These are phyloP conservation scores for Eubasilissa regina DNA, from an alignment of 1,140 invertebrate genomes.

Conservation along the genomic window DNA sequence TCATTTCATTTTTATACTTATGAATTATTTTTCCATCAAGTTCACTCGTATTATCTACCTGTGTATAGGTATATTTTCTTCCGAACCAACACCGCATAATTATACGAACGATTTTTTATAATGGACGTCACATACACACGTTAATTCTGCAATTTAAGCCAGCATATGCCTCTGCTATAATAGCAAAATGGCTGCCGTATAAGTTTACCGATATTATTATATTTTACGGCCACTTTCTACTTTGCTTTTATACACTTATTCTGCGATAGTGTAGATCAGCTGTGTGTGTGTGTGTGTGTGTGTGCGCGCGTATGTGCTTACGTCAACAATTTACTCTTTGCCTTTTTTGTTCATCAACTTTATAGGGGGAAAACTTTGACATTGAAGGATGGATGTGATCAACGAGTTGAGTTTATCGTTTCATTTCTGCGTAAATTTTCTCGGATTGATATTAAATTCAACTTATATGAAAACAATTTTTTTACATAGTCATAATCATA, in stretches of 20 bases:
- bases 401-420: slow-evolving; percentile 21
- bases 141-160: slow-evolving; percentile 26
- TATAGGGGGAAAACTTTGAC: slow-evolving; percentile 41
- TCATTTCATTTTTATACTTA: too few species aligned
- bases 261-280: too few species aligned
- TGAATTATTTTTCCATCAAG: not conserved
- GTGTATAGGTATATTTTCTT: not conserved
- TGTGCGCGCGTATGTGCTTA: slow-evolving; percentile 21
- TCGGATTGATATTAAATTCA: too few species aligned
- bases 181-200: slow-evolving; percentile 32
- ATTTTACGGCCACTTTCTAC: slow-evolving; percentile 41
- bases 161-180: slow-evolving; percentile 13
- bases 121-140: slow-evolving; percentile 7
- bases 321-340: slow-evolving; percentile 39
- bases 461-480: too few species aligned
- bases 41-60: not conserved
- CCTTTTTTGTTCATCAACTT: slow-evolving; percentile 44
- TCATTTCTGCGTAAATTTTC: slow-evolving; percentile 26
- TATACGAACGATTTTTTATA: slow-evolving; percentile 24
- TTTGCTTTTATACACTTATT: slow-evolving; percentile 33
- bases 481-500: too few species aligned
- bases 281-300: not conserved
- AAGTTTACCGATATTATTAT: slow-evolving; percentile 44
- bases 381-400: slow-evolving; percentile 48
- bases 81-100: slow-evolving; percentile 13